Percentiles rank a stretch among this genome's conserved stretches.
These are phyloP conservation scores for Euplagia quadripunctaria DNA, from an alignment of 2,888 invertebrate species.

Conservation along the genomic window DNA sequence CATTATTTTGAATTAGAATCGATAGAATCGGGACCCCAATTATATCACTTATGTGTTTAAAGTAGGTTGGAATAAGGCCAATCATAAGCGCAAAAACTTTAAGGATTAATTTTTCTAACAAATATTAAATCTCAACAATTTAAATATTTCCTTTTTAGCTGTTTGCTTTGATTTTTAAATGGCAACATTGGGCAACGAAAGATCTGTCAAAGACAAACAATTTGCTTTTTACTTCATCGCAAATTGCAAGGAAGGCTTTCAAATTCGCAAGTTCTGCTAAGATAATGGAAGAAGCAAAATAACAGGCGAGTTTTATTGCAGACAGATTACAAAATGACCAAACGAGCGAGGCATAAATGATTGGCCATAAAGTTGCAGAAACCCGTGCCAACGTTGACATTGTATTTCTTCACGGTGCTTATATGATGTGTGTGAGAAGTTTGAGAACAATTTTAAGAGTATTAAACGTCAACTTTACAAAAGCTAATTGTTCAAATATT, in stretches of 20 bases:
- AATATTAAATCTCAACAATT: conserved; percentile 42
- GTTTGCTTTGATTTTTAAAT: conserved; percentile 58
- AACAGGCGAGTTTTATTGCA: conserved; percentile 76
- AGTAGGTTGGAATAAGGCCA: conserved; percentile 80
- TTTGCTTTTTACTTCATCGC: conserved; percentile 25
- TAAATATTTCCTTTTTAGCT: conserved; percentile 45
- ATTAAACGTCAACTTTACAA: not conserved
- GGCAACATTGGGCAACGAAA: conserved; percentile 32
- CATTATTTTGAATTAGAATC: conserved; percentile 87
- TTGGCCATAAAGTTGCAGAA: conserved; percentile 74
- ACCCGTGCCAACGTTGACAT: conserved; percentile 64
- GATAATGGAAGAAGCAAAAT: conserved; percentile 73
- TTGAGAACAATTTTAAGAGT: not conserved
- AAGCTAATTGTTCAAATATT: no score
- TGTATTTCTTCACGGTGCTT: conserved; percentile 61
- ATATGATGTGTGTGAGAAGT: conserved; percentile 26
- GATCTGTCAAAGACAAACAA: conserved; percentile 20
- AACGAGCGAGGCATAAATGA: conserved; percentile 74
- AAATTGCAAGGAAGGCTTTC: conserved; percentile 36
- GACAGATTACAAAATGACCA: conserved; percentile 79
- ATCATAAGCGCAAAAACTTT: conserved; percentile 78
- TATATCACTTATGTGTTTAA: conserved; percentile 88
- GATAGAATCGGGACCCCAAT: conserved; percentile 86
- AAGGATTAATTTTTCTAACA: conserved; percentile 57
- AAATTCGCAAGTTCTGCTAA: conserved; percentile 61